These are phyloP conservation scores for Athrips mouffetella DNA, from an alignment of 2,888 invertebrate species.

Conservation along the genomic window DNA sequence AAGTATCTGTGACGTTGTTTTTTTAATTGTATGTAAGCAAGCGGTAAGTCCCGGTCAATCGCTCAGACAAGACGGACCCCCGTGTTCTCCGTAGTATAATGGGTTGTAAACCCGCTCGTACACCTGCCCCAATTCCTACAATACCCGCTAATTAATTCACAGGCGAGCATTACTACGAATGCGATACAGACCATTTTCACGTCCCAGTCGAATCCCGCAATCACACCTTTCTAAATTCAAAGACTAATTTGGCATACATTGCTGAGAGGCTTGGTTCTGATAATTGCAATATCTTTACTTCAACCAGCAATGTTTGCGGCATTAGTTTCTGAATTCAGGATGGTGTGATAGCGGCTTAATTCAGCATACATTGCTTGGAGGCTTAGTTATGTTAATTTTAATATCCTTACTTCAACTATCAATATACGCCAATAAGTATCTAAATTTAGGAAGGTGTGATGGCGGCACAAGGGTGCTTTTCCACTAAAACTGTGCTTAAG, in stretches of 20 bases:
- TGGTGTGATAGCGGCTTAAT: no score
- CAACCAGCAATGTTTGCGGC: no score
- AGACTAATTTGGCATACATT: no score
- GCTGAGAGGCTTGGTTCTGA: no score
- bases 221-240: no score
- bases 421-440: no score
- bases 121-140: slow-evolving; percentile 56
- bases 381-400: slow-evolving; percentile 46
- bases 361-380: slow-evolving; percentile 44
- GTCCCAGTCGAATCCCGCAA: slow-evolving; percentile 43
- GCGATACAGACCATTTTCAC: slow-evolving; percentile 54
- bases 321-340: no score
- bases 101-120: slow-evolving; percentile 59
- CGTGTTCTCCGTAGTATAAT: slow-evolving; percentile 53
- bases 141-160: slow-evolving; percentile 68
- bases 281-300: no score
- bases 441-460: not conserved
- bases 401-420: no score
- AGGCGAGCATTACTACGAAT: slow-evolving; percentile 53
- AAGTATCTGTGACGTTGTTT: no score
- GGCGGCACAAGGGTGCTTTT: no score
- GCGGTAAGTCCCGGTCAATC: slow-evolving; percentile 48
- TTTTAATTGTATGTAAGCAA: slow-evolving; percentile 16
- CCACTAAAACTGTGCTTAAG: no score
- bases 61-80: slow-evolving; percentile 45